These are phyloP conservation scores for Semaprochilodus insignis DNA, from an alignment of 2,797 vertebrate genomes.

Conservation along the genomic window DNA sequence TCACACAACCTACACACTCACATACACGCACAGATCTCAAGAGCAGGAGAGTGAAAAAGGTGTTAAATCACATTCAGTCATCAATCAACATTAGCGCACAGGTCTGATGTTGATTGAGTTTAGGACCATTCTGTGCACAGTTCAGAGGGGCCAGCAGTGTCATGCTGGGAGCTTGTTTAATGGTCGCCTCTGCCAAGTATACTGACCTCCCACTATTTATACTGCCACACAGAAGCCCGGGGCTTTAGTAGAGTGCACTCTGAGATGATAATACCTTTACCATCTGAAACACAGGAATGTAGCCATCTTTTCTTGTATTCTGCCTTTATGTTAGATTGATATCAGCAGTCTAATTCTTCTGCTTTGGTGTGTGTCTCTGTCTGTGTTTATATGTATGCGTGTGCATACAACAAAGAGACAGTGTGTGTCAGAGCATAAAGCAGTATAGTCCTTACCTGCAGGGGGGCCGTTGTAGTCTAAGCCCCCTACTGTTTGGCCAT, in stretches of 20 bases:
- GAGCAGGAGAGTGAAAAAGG: background rate
- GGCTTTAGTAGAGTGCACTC: slow-evolving; percentile 20
- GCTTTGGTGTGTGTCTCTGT: background rate
- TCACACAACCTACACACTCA: background rate
- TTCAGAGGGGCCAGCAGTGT: slow-evolving; percentile 10
- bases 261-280: slow-evolving; percentile 35
- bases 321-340: slow-evolving; percentile 15
- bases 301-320: background rate
- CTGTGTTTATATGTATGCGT: slow-evolving; percentile 1
- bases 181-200: slow-evolving; percentile 32
- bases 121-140: slow-evolving; percentile 16
- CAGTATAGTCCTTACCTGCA: slow-evolving; percentile 23
- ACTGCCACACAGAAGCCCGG: slow-evolving; percentile 26
- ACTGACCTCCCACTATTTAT: background rate
- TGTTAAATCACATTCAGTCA: slow-evolving; percentile 19
- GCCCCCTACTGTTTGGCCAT: slow-evolving; percentile 44
- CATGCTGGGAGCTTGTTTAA: slow-evolving; percentile 48
- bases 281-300: slow-evolving; percentile 7
- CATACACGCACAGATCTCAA: background rate
- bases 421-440: slow-evolving; percentile 39
- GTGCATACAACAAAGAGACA: slow-evolving; percentile 38
- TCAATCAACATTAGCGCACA: slow-evolving; percentile 21
- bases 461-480: slow-evolving; percentile 20
- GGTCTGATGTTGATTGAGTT: slow-evolving; percentile 9
- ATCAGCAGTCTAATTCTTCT: background rate